Evolutionary conservation across 2,888 invertebrate species (phyloP), one percentile per base, ranked within the genome.

Genomic region (Volucella zonaria): DNA sequence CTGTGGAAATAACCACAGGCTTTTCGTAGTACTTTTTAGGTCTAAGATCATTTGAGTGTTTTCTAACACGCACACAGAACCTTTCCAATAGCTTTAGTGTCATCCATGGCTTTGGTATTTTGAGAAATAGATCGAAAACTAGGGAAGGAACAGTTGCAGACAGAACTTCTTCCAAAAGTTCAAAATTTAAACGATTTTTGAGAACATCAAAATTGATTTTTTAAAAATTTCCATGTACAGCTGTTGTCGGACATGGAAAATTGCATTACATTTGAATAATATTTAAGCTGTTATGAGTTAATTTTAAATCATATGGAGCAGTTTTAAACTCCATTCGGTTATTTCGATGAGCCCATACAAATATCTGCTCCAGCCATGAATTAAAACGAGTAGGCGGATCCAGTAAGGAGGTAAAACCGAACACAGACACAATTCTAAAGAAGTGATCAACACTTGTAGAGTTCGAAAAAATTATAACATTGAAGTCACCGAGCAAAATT

Each of bases 401-500:
- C 23, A 62, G 10, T 14, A 62, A 62, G 12, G 14, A 38, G 38
- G 45, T 31, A 62, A 47, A 62, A 31, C 62, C 62, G 14, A 47
- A 62, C n/a, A 15, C 43, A 58, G 68, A 70, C 14, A 59, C 15
- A 12, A 15, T 42, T 15, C 43, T 14, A 18, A 70, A 47, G 31
- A 47, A 59, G 31, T 47, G 42, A 43, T 71, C 59, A 1, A 47
- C 51, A 49, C 61, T 56, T 2, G 51, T 18, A 43, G 71, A 51
- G 15, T 45, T 47, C 43, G 45, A 45, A 10, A 68, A 23, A 45
- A 68, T 43, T 31, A 56, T 45, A 23, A 56, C 15, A 49, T 70
- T 70, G 59, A 59, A 70, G 38, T 71, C 71, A 2, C 71, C 59
- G 3, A 18, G 18, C 18, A 18, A 18, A 18, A 71, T 51, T 38